These are phyloP conservation scores for Dasysyrphus tricinctus DNA, from an alignment of 2,888 invertebrate species.

Conservation along the genomic window DNA sequence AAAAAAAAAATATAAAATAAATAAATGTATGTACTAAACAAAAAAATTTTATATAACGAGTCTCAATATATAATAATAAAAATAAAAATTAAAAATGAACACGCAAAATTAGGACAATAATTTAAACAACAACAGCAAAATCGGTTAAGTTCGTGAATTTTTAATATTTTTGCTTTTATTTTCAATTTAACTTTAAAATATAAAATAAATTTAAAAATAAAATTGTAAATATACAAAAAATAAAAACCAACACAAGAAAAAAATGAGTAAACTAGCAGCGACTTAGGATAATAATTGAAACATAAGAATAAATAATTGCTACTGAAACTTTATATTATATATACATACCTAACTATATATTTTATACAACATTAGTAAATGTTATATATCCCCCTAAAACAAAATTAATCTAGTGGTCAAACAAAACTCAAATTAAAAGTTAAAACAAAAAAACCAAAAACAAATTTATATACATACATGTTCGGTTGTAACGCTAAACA, in stretches of 20 bases:
- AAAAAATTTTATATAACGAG: background rate
- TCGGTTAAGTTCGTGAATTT: constrained; percentile 20
- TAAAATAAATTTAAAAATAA: background rate
- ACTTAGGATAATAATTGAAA: constrained; percentile 62
- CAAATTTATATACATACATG: constrained; percentile 16
- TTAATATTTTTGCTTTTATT: background rate
- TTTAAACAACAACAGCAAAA: constrained; percentile 23
- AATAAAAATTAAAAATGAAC: background rate
- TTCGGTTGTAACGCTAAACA: constrained; percentile 44
- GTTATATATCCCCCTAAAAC: constrained; percentile 38
- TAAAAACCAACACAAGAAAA: background rate
- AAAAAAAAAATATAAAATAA: background rate
- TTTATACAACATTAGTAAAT: constrained; percentile 43
- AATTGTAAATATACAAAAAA: constrained; percentile 23
- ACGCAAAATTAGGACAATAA: constrained; percentile 61
- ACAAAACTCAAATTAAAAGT: constrained; percentile 6
- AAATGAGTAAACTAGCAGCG: constrained; percentile 50
- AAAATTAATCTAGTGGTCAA: constrained; percentile 33
- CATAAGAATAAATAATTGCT: constrained; percentile 42
- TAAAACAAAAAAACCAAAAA: background rate
- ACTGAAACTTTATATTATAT: constrained; percentile 41
- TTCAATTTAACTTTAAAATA: constrained; percentile 3
- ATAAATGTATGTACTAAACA: constrained; percentile 9
- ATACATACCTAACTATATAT: constrained; percentile 37
- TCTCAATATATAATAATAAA: background rate